These are phyloP conservation scores for Eupithecia tripunctaria DNA, from an alignment of 2,888 invertebrate genomes.

Conservation along the genomic window DNA sequence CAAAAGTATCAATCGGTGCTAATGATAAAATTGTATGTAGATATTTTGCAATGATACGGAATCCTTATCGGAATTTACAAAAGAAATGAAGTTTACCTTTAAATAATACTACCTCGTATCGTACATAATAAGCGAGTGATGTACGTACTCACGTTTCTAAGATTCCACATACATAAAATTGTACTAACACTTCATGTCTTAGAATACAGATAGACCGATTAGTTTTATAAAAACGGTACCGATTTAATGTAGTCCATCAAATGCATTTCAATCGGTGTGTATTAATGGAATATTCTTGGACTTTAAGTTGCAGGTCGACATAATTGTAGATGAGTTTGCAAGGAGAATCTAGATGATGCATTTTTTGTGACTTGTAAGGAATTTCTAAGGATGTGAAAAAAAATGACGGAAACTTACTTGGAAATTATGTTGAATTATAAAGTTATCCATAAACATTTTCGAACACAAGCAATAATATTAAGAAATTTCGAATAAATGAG, in stretches of 20 bases:
- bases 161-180: not conserved
- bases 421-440: not conserved
- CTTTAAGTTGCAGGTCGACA: constrained; percentile 1
- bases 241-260: not conserved
- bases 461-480: too few relatives aligned
- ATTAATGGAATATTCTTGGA: not conserved
- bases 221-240: not conserved
- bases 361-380: not conserved
- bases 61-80: not conserved
- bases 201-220: not conserved
- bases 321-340: not conserved
- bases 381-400: not conserved
- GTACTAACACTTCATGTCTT: not conserved
- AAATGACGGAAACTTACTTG: not conserved
- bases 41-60: not conserved
- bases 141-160: not conserved
- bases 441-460: not conserved
- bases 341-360: not conserved
- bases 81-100: not conserved
- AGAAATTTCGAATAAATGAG: too few relatives aligned
- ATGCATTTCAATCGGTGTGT: not conserved
- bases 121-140: not conserved
- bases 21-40: not conserved
- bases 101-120: not conserved
- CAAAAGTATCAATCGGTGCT: not conserved